Percentiles rank a stretch among this genome's conserved stretches.
Conservation (phyloP, 2,888 invertebrate species). For the Mechanitis mazaeus region DNA sequence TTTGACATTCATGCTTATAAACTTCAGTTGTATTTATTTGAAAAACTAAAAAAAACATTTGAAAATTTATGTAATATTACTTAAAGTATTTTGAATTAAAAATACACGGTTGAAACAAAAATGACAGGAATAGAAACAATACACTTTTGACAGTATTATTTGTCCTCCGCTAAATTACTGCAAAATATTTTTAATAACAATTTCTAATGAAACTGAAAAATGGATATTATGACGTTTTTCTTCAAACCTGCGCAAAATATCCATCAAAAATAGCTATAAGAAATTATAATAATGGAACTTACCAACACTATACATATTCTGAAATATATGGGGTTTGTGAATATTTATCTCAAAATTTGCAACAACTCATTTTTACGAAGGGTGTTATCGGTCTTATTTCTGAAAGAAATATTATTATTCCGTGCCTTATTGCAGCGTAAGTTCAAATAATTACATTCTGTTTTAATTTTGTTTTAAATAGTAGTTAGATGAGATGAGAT, state of each 20-base stretch:
- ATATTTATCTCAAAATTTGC: conserved; percentile 62
- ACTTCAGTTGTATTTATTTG: no score
- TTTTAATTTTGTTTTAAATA: background rate
- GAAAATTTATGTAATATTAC: no score
- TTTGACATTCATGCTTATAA: no score
- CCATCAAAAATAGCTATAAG: conserved; percentile 56
- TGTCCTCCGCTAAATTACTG: background rate
- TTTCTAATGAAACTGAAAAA: conserved; percentile 42
- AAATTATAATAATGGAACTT: conserved; percentile 47
- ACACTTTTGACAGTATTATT: background rate
- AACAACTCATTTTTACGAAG: conserved; percentile 52
- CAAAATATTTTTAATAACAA: background rate
- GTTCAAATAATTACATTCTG: conserved; percentile 31
- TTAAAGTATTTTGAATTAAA: no score
- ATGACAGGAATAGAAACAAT: background rate
- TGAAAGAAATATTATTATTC: conserved; percentile 69
- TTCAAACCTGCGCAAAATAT: conserved; percentile 56
- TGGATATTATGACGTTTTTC: conserved; percentile 66
- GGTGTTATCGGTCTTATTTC: conserved; percentile 69
- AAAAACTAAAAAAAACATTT: no score
- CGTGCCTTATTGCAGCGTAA: conserved; percentile 76
- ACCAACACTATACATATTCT: conserved; percentile 59
- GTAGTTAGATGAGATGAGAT: no score
- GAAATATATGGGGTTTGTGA: conserved; percentile 67
- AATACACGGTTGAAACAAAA: background rate